These are phyloP conservation scores for Conistra vaccinii DNA, from an alignment of 2,888 invertebrate genomes.

Conservation along the genomic window DNA sequence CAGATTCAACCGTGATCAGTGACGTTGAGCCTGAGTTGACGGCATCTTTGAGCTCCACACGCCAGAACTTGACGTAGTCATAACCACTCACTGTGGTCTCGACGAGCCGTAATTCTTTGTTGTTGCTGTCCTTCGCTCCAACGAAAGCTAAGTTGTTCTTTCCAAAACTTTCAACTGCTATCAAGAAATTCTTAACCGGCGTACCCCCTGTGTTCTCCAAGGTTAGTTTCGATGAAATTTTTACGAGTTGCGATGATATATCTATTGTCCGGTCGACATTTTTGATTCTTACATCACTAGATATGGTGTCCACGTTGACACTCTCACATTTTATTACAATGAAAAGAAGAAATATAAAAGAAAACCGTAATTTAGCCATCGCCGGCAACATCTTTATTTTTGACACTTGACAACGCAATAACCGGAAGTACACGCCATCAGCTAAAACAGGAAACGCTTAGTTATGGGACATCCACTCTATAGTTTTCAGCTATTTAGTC, in stretches of 20 bases:
- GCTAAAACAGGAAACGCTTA: conserved; percentile 67
- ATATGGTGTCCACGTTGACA: conserved; percentile 85
- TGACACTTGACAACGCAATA: conserved; percentile 84
- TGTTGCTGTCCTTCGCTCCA: conserved; percentile 92
- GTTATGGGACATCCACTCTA: conserved; percentile 8
- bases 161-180: conserved; percentile 92
- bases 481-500: conserved; percentile 25
- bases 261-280: conserved; percentile 97
- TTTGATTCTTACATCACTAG: conserved; percentile 92
- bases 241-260: conserved; percentile 96
- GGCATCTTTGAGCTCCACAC: conserved; percentile 91
- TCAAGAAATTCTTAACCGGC: conserved; percentile 93
- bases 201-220: conserved; percentile 95
- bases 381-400: conserved; percentile 80
- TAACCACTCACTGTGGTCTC: conserved; percentile 89
- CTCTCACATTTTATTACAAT: conserved; percentile 77
- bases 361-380: conserved; percentile 83
- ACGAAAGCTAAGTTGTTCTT: conserved; percentile 94
- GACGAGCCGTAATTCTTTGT: conserved; percentile 90
- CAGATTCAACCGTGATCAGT: conserved; percentile 92
- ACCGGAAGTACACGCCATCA: conserved; percentile 88
- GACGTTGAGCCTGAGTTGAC: conserved; percentile 91
- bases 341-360: conserved; percentile 80
- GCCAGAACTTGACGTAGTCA: conserved; percentile 88
- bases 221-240: conserved; percentile 94